Percentiles rank a stretch among this genome's conserved stretches.
phyloP scores from a whole-genome alignment of 2,797 vertebrate species.

The Urophycis tenuis region DNA sequence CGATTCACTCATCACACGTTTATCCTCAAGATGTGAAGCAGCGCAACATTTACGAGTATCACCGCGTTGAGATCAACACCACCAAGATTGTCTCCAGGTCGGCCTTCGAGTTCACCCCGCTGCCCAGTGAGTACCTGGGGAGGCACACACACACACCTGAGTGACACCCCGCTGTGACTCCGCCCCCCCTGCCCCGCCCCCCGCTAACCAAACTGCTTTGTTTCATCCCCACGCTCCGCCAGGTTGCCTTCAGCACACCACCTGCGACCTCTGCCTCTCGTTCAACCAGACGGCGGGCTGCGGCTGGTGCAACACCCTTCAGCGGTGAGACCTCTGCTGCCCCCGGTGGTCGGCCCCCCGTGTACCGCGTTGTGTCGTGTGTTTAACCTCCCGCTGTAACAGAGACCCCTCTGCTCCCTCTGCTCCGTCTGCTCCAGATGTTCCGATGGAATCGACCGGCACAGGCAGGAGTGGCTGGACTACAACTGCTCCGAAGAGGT shows the following conservation, averaged over 20 bases:
- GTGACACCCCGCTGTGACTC: no score
- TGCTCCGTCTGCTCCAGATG: constrained; percentile 69
- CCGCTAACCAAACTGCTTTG: constrained; percentile 7
- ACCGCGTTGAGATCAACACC: constrained; percentile 85
- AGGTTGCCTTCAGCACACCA: constrained; percentile 88
- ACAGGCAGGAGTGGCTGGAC: constrained; percentile 89
- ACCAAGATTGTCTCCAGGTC: constrained; percentile 73
- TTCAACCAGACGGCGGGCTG: constrained; percentile 81
- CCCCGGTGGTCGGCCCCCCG: neutral
- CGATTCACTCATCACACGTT: no score
- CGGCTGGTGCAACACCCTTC: constrained; percentile 91
- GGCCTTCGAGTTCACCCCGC: constrained; percentile 83
- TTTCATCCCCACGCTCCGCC: constrained; percentile 26
- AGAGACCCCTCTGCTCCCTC: neutral
- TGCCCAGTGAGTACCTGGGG: constrained; percentile 80
- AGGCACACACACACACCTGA: no score
- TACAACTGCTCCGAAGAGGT: constrained; percentile 86
- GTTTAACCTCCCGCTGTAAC: neutral
- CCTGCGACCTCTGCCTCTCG: constrained; percentile 77
- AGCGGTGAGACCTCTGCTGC: constrained; percentile 70
- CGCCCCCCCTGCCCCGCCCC: no score
- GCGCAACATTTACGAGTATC: constrained; percentile 88
- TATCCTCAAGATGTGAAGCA: constrained; percentile 68
- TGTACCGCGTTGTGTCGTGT: neutral
- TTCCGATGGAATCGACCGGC: constrained; percentile 87